Base-by-base conservation (phyloP, 2,113 vertebrate species). In the Mirounga angustirostris region DNA sequence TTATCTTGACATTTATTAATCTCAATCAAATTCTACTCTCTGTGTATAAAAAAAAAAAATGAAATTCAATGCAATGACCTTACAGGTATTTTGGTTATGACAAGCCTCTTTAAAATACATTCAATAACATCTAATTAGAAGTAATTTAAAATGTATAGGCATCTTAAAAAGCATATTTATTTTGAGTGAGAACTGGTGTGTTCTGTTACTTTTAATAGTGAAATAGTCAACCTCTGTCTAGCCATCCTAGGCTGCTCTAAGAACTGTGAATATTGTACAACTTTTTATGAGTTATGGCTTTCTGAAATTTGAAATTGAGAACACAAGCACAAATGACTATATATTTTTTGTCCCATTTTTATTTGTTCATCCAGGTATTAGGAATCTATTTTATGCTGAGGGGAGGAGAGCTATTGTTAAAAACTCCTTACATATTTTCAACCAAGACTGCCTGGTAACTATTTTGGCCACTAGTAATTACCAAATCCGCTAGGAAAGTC, bases 151-250 rank as follows among this genome's bases (percentile, higher is more conserved):
- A 61, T 74, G 1, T 80, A 46, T 18, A 87, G 22, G 43, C 74
- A 10, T 24, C n/a, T 71, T 73, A 22, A 43, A 76, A 63, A 89
- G n/a, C 22, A 19, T 95, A 82, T 80, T 94, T 94, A 87, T 87
- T 89, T 91, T 83, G 71, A 91, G 14, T 67, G 33, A 78, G 11
- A 96, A 79, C 83, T 92, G 19, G 82, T 63, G 63, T 73, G 46
- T 58, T 92, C 94, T 95, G 18, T 33, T 89, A 14, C 58, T 93
- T 91, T 85, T 80, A 86, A 73, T 93, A 50, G 76, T 56, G 30
- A 69, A 81, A 80, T 91, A 90, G 30, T 90, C 52, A 87, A 59
- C 16, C 14, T 90, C 69, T 95, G 79, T 86, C 46, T 30, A 67
- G 24, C 10, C 63, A 92, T 36, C 30, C 8, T 28, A 69, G 12